phyloP scores from a whole-genome alignment of 2,888 invertebrate genomes.

The Mythimna vitellina region DNA sequence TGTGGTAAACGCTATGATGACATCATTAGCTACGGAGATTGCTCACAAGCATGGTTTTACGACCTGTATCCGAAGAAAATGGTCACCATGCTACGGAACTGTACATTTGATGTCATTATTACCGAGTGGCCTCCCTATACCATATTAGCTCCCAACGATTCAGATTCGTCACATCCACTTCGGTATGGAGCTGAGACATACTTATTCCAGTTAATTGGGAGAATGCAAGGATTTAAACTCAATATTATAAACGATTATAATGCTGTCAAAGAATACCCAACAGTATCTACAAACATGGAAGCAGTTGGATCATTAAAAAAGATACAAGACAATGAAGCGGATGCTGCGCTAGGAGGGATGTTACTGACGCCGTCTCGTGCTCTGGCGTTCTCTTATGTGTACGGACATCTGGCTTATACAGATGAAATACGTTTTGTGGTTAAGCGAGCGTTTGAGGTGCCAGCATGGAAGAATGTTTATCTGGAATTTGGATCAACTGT shows the following conservation, averaged over 20 bases:
- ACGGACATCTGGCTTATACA: conserved; percentile 45
- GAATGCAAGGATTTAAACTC: conserved; percentile 71
- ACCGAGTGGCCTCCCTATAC: conserved; percentile 75
- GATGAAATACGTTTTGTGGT: conserved; percentile 58
- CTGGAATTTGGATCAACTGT: conserved; percentile 57
- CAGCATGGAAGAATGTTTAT: conserved; percentile 64
- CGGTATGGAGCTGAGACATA: conserved; percentile 69
- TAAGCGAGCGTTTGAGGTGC: conserved; percentile 36
- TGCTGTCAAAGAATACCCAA: conserved; percentile 65
- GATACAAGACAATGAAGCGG: conserved; percentile 55
- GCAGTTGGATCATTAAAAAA: conserved; percentile 68
- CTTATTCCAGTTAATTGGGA: conserved; percentile 69
- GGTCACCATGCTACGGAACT: conserved; percentile 71
- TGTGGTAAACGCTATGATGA: conserved; percentile 76
- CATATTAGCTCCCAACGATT: conserved; percentile 35
- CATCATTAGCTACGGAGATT: conserved; percentile 74
- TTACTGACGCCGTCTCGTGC: conserved; percentile 52
- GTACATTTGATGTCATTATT: conserved; percentile 71
- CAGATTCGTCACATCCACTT: conserved; percentile 23
- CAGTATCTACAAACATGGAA: conserved; percentile 64
- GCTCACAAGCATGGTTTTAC: conserved; percentile 52
- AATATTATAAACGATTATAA: conserved; percentile 66
- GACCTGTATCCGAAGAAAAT: conserved; percentile 70
- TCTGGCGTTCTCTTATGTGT: conserved; percentile 46
- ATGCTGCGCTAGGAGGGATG: conserved; percentile 52